A percentile compares a stretch with the other conserved stretches of the same genome.
These are phyloP conservation scores for Diaprepes abbreviatus DNA, from an alignment of 2,888 invertebrate genomes.

Conservation along the genomic window DNA sequence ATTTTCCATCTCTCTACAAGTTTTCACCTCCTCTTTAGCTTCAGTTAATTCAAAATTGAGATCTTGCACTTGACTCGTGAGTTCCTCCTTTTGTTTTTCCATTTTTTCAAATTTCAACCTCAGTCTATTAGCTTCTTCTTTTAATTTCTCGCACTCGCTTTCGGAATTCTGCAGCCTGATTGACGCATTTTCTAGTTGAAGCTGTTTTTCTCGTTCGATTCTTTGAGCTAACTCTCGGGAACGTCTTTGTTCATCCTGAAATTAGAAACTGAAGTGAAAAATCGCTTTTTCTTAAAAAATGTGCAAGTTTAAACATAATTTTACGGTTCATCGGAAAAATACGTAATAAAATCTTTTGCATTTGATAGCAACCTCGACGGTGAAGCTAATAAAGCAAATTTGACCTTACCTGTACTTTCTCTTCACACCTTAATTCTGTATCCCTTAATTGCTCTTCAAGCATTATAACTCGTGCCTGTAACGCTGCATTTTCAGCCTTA, in stretches of 20 bases:
- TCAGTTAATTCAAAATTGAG: constrained; percentile 69
- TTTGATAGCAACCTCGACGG: no score
- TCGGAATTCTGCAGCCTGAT: constrained; percentile 80
- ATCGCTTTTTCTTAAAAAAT: no score
- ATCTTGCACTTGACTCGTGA: constrained; percentile 72
- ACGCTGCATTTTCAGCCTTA: constrained; percentile 93
- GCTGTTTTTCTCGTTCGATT: constrained; percentile 86
- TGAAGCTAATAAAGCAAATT: constrained; percentile 28
- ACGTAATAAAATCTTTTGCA: no score
- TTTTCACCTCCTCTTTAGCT: constrained; percentile 67
- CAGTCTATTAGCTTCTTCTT: constrained; percentile 77
- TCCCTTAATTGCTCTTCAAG: constrained; percentile 92
- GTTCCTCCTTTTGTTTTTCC: constrained; percentile 70
- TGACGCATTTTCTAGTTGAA: constrained; percentile 82
- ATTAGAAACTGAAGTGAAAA: no score
- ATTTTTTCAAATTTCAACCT: constrained; percentile 76
- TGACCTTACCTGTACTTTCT: constrained; percentile 70
- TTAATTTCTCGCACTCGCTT: constrained; percentile 75
- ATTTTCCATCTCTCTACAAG: constrained; percentile 64
- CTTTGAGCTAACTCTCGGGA: constrained; percentile 86
- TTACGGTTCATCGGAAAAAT: no score
- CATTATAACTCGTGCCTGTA: constrained; percentile 91
- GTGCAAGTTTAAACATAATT: no score
- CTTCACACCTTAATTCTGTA: constrained; percentile 70
- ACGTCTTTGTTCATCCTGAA: constrained; percentile 87